Evolutionary conservation across 2,113 vertebrate species (phyloP).

Genomic region (Cairina moschata): DNA sequence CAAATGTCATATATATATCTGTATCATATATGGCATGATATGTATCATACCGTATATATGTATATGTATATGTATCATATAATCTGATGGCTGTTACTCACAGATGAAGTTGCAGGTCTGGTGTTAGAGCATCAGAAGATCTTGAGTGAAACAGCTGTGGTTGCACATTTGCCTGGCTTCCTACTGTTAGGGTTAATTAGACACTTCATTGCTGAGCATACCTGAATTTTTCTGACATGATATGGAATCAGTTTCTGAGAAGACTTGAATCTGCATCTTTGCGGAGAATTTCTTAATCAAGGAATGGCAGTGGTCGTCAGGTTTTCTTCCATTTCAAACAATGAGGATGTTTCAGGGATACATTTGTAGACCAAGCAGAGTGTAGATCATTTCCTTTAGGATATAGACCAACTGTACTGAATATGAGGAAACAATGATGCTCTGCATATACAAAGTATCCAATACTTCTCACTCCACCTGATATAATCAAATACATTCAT

Average conservation of each 20-base stretch:
- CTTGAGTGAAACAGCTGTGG: not conserved
- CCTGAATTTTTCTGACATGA: not conserved
- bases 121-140: not conserved
- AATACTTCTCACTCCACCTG: not conserved
- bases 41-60: too few relatives aligned
- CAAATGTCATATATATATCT: too few relatives aligned
- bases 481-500: not conserved
- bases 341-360: not conserved
- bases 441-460: not conserved
- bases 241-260: not conserved
- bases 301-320: not conserved
- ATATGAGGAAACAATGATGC: not conserved
- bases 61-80: not conserved
- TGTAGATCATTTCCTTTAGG: not conserved
- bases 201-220: not conserved
- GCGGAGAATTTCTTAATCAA: not conserved
- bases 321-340: not conserved
- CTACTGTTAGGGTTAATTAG: not conserved
- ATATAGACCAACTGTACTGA: not conserved
- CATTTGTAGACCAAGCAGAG: not conserved
- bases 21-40: too few relatives aligned
- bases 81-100: not conserved
- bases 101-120: not conserved
- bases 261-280: not conserved
- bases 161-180: not conserved